Conservation (phyloP, 2,797 vertebrate species). For the Pempheris klunzingeri region DNA sequence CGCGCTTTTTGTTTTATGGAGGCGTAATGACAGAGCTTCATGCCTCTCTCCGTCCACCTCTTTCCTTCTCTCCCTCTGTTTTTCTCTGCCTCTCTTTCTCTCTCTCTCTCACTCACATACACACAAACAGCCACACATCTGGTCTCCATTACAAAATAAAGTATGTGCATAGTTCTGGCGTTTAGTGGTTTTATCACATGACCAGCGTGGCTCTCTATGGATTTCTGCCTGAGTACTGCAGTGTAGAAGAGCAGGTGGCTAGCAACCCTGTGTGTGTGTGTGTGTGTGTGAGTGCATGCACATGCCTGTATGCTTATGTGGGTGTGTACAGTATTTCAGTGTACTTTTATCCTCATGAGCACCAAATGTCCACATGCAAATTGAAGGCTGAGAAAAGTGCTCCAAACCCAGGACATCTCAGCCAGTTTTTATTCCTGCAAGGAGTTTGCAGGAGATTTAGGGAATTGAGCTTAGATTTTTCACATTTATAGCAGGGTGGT, state of each 20-base stretch:
- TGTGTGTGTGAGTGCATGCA: conserved; percentile 5
- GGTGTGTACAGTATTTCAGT: conserved; percentile 38
- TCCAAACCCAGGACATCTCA: conserved; percentile 16
- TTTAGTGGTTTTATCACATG: conserved; percentile 78
- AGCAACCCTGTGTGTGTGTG: conserved; percentile 26
- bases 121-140: conserved; percentile 67
- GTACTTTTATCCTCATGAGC: conserved; percentile 41
- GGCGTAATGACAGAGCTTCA: conserved; percentile 80
- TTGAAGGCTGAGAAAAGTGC: conserved; percentile 41
- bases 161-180: conserved; percentile 74
- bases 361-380: conserved; percentile 52
- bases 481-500: background rate
- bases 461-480: background rate
- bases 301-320: conserved; percentile 10
- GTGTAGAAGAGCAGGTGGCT: conserved; percentile 74
- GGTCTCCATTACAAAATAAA: conserved; percentile 79
- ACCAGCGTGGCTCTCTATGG: conserved; percentile 64
- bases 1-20: conserved; percentile 81
- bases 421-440: conserved; percentile 14
- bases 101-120: conserved; percentile 12
- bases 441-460: background rate
- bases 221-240: conserved; percentile 59
- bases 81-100: conserved; percentile 22
- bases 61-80: conserved; percentile 36
- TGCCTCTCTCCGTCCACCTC: conserved; percentile 51